Base-by-base conservation (phyloP, 2,113 vertebrate species). In the Gallinago jamesoni region DNA sequence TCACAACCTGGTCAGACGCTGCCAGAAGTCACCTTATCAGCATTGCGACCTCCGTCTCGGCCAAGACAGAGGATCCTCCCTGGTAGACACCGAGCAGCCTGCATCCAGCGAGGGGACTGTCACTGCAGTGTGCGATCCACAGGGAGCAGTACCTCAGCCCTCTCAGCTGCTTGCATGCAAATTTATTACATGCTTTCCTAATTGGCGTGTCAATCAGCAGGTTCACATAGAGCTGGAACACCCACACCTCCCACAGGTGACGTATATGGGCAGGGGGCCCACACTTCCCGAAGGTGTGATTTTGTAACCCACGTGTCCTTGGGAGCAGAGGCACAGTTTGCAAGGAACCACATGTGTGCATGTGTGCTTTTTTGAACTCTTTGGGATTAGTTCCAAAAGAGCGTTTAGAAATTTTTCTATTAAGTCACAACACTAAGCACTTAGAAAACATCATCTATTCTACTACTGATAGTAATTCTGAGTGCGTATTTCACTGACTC, bases 121-220 rank as follows among this genome's bases (percentile, higher is more conserved):
- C 67, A 41, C 17, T 6, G 57, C 57, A 37, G 43, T 4, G 17
- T 2, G 28, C 18, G 13, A 4, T 14, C 23, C 43, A 5, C 31
- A 39, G 16, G 68, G 33, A 73, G 72, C 75, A 59, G 2, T 0
- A 10, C 2, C 59, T 45, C 55, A 43, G 6, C 33, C 62, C 35
- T 11, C 1, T 2, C 53, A 27, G 53, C 48, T 33, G 39, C 24
- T 12, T 2, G 24, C 28, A 47, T 2, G 0, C 8, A 75, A 69
- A 39, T 27, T 55, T 8, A 0, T 19, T 50, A 53, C 53, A 31
- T 3, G 20, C 35, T 77, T 30, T 60, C 59, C 43, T 31, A 52
- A 24, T 0, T 4, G 22, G 5, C 15, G 6, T 2, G 14, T 64
- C 33, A 68, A 23, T n/a, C 67, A 52, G 15, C 0, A 0, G 56